Evolutionary conservation across 2,797 vertebrate genomes (phyloP).

Genomic region (Sphaeramia orbicularis): DNA sequence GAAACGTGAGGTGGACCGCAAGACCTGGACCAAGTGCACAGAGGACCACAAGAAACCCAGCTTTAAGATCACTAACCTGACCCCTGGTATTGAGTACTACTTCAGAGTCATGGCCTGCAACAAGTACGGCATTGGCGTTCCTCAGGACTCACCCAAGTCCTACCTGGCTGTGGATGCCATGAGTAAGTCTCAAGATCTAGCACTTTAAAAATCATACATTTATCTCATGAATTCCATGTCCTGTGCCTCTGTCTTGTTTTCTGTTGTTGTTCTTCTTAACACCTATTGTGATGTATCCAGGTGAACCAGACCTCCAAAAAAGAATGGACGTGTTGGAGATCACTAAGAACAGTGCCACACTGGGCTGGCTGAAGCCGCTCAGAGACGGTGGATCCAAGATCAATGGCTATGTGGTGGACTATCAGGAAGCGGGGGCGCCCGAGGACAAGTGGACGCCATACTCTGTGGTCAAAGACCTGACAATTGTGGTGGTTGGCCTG

Average conservation of each 20-base stretch:
- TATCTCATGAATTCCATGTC: neutral
- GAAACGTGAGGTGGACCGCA: slow-evolving; percentile 96
- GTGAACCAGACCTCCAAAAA: slow-evolving; percentile 97
- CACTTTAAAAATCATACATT: neutral
- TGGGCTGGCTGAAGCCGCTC: slow-evolving; percentile 96
- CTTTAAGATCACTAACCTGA: slow-evolving; percentile 92
- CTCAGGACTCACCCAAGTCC: slow-evolving; percentile 93
- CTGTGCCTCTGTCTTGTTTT: neutral
- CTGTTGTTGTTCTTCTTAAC: slow-evolving; percentile 8
- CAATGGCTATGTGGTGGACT: slow-evolving; percentile 96
- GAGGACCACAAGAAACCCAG: slow-evolving; percentile 96
- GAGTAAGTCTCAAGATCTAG: slow-evolving; percentile 86
- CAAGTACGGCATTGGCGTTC: slow-evolving; percentile 95
- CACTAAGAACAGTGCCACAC: slow-evolving; percentile 92
- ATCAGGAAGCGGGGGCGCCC: slow-evolving; percentile 91
- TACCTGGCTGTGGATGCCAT: slow-evolving; percentile 94
- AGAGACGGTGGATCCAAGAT: slow-evolving; percentile 97
- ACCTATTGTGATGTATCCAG: slow-evolving; percentile 71
- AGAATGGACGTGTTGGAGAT: slow-evolving; percentile 97
- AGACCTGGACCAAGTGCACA: slow-evolving; percentile 93
- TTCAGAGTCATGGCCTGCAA: slow-evolving; percentile 97
- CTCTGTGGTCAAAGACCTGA: slow-evolving; percentile 96
- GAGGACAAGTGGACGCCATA: slow-evolving; percentile 95
- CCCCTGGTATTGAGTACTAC: slow-evolving; percentile 94
- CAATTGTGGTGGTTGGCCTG: slow-evolving; percentile 95